Evolutionary conservation across 2,797 vertebrate species (phyloP).

Genomic region (Muscicapa striata): DNA sequence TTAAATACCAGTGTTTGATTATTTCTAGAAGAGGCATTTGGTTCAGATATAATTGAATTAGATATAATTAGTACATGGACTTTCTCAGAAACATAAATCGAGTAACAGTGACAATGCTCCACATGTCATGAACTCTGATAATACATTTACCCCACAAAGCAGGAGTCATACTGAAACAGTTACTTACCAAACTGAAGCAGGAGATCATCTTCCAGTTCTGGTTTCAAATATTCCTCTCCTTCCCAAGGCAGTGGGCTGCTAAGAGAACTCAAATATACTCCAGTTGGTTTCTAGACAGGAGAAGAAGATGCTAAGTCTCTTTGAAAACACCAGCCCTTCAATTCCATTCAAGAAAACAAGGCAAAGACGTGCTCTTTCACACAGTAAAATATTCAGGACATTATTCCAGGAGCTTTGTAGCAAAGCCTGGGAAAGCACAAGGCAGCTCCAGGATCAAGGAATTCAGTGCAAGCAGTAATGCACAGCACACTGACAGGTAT

Average conservation of each 20-base stretch:
- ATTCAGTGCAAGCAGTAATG: background rate
- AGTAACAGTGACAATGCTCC: background rate
- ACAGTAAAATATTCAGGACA: background rate
- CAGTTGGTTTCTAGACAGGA: conserved; percentile 83
- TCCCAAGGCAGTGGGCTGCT: conserved; percentile 85
- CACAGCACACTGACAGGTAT: accelerated
- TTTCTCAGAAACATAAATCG: accelerated
- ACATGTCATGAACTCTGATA: background rate
- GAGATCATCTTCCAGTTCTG: conserved; percentile 87
- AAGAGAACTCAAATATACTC: conserved; percentile 75
- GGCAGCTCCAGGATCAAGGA: background rate
- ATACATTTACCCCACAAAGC: background rate
- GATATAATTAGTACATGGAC: accelerated
- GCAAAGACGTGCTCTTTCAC: background rate
- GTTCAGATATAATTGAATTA: background rate
- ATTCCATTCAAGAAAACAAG: background rate
- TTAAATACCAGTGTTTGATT: background rate
- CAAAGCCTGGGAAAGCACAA: background rate
- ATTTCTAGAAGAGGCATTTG: background rate
- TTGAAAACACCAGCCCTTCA: background rate
- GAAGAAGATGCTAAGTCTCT: background rate
- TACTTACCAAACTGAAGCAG: conserved; percentile 90
- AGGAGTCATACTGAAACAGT: background rate
- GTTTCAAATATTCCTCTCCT: conserved; percentile 88
- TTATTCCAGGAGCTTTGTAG: background rate